Conservation (phyloP, 2,797 vertebrate species). For the Eulemur coronatus region DNA sequence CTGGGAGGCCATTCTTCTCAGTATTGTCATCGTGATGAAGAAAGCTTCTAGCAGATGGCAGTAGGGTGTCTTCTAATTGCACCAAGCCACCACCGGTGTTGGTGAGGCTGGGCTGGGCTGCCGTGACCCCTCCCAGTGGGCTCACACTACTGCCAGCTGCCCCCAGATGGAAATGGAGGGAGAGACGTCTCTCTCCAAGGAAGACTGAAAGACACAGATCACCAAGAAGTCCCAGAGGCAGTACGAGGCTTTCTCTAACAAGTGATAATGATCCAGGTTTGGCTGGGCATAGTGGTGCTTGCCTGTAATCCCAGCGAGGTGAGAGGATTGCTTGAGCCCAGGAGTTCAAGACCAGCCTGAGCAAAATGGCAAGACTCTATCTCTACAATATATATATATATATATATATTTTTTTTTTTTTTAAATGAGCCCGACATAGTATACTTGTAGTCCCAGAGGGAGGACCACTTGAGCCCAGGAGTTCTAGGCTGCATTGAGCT, state of each 20-base stretch:
- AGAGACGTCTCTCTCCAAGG: neutral
- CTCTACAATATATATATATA: no score
- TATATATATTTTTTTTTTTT: no score
- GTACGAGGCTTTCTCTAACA: neutral
- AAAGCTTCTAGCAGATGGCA: neutral
- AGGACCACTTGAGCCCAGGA: neutral
- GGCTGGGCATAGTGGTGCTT: neutral
- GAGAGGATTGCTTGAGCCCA: neutral
- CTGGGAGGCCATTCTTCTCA: neutral
- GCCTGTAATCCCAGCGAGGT: neutral
- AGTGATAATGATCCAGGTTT: neutral
- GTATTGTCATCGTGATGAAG: neutral
- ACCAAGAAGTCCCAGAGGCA: neutral
- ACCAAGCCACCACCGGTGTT: fast-evolving
- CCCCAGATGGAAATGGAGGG: no score
- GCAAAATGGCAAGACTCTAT: neutral
- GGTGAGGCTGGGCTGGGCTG: no score
- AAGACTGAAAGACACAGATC: neutral
- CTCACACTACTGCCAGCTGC: neutral
- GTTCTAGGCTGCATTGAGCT: neutral
- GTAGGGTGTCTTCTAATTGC: neutral
- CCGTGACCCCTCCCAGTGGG: fast-evolving
- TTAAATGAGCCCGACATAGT: neutral
- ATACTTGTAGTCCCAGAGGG: neutral
- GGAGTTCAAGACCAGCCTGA: neutral